Evolutionary conservation across 2,888 invertebrate species (phyloP).

Genomic region (Sarcophaga carnaria): DNA sequence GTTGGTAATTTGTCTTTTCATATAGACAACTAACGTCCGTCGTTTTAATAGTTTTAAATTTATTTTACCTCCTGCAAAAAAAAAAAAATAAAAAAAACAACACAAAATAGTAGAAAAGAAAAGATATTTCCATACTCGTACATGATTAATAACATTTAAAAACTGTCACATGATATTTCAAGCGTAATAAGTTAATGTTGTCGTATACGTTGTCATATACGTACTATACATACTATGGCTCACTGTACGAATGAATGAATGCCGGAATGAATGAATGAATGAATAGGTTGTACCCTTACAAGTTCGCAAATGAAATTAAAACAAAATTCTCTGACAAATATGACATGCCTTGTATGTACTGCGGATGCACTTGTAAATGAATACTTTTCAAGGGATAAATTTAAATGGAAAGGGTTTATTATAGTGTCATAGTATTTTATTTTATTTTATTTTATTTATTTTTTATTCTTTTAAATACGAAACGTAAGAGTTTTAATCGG

Average conservation of each 20-base stretch:
- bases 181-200: conserved; percentile 42
- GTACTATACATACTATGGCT: background rate
- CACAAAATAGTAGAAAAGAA: background rate
- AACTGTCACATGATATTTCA: conserved; percentile 48
- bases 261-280: too few species aligned
- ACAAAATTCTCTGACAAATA: too few species aligned
- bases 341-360: too few species aligned
- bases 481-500: background rate
- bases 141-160: conserved; percentile 50
- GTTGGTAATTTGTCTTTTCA: conserved; percentile 18
- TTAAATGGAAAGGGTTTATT: background rate
- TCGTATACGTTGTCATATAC: background rate
- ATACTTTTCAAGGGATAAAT: background rate
- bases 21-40: conserved; percentile 18
- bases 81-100: background rate
- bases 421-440: background rate
- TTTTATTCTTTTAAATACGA: background rate
- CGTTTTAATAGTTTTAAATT: conserved; percentile 3
- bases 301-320: too few species aligned
- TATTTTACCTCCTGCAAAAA: background rate
- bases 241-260: too few species aligned
- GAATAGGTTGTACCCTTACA: too few species aligned
- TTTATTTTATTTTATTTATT: too few species aligned
- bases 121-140: conserved; percentile 17
- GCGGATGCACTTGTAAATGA: too few species aligned